A percentile compares a stretch with the other conserved stretches of the same genome.
Evolutionary conservation across 2,888 invertebrate species (phyloP).

Genomic region (Monochamus alternatus): DNA sequence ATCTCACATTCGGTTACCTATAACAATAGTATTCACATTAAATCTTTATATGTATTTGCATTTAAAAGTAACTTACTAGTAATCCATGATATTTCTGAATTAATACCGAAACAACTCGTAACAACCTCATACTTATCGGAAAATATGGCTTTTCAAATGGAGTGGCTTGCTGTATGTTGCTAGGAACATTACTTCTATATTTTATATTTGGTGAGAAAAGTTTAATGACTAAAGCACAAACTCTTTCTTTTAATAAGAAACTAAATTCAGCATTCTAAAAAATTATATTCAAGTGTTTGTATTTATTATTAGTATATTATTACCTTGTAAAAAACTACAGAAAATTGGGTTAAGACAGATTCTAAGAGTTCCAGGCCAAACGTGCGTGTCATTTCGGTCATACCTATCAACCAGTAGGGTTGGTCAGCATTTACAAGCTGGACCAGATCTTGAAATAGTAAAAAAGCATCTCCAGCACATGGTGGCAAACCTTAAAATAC

Average conservation of each 20-base stretch:
- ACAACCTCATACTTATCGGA: conserved; percentile 95
- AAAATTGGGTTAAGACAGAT: conserved; percentile 91
- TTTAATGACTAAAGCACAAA: conserved; percentile 98
- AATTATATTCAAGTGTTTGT: conserved; percentile 17
- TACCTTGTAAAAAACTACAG: conserved; percentile 89
- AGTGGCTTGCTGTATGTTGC: conserved; percentile 77
- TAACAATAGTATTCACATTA: conserved; percentile 39
- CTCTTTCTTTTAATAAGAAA: conserved; percentile 94
- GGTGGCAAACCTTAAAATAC: conserved; percentile 77
- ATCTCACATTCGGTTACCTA: conserved; percentile 98
- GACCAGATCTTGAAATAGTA: conserved; percentile 97
- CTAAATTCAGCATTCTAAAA: conserved; percentile 93
- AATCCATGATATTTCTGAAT: conserved; percentile 94
- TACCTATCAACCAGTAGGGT: conserved; percentile 94
- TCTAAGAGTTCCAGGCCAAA: conserved; percentile 97
- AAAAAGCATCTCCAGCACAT: conserved; percentile 94
- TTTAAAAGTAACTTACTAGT: conserved; percentile 77
- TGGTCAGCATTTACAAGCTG: conserved; percentile 97
- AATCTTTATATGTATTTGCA: background rate
- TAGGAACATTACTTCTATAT: conserved; percentile 78
- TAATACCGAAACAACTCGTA: conserved; percentile 93
- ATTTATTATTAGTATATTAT: background rate
- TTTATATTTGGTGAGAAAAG: conserved; percentile 99
- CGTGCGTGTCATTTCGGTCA: conserved; percentile 97
- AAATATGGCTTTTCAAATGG: conserved; percentile 94